Conservation (phyloP, 1,140 invertebrate genomes). For the Heliconius hewitsoni region DNA sequence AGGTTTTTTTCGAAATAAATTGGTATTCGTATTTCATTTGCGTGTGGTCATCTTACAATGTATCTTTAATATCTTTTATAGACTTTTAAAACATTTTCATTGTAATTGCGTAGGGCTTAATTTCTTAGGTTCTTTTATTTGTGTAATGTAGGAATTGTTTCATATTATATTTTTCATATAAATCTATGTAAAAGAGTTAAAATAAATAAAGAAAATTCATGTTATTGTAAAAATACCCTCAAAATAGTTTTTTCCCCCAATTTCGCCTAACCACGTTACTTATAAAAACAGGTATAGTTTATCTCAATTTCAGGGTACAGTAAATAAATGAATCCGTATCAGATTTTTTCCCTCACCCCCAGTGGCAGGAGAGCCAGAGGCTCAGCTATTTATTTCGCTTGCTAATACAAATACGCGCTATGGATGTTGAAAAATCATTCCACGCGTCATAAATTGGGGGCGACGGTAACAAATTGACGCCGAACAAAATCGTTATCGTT, state of each 20-base stretch:
- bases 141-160: neutral
- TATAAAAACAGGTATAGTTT: neutral
- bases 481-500: constrained; percentile 13
- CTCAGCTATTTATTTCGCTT: constrained; percentile 12
- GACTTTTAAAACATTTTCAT: neutral
- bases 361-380: constrained; percentile 7
- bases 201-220: too few species aligned
- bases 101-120: neutral
- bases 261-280: neutral
- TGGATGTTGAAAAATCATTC: constrained; percentile 23
- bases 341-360: constrained; percentile 12
- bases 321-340: constrained; percentile 4
- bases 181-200: too few species aligned
- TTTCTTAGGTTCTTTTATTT: neutral
- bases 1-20: neutral
- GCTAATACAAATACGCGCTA: constrained; percentile 13
- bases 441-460: constrained; percentile 20
- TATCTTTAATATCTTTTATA: neutral
- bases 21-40: neutral
- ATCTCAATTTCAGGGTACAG: neutral
- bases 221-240: too few species aligned
- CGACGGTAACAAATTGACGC: constrained; percentile 18
- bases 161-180: neutral
- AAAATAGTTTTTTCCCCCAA: neutral
- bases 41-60: neutral